Conservation (phyloP, 2,888 invertebrate genomes). For the Heliconius ismenius region DNA sequence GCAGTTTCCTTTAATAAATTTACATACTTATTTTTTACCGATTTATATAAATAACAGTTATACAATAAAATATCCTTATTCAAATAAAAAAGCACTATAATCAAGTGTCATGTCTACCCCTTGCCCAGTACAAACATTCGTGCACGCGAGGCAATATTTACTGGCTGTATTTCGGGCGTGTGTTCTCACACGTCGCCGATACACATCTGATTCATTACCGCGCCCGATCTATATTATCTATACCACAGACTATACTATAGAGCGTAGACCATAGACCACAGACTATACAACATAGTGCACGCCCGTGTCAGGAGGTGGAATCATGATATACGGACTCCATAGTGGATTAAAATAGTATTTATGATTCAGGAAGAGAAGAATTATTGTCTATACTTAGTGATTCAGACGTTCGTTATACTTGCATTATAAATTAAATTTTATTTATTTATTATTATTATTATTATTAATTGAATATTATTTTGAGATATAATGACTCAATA, state of each 20-base stretch:
- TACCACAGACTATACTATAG: slow-evolving; percentile 40
- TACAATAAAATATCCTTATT: too few species aligned
- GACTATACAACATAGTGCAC: slow-evolving; percentile 39
- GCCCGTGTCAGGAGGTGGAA: slow-evolving; percentile 42
- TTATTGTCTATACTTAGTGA: slow-evolving; percentile 25
- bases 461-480: slow-evolving; percentile 2
- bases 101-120: slow-evolving; percentile 51
- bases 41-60: too few species aligned
- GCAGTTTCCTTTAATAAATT: too few species aligned
- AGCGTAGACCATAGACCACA: slow-evolving; percentile 40
- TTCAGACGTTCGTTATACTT: slow-evolving; percentile 19
- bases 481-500: slow-evolving; percentile 9
- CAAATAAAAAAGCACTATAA: background rate
- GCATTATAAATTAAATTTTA: slow-evolving; percentile 23
- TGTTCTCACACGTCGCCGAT: slow-evolving; percentile 81
- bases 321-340: slow-evolving; percentile 41
- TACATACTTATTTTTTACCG: too few species aligned
- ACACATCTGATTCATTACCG: slow-evolving; percentile 81
- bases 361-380: slow-evolving; percentile 29
- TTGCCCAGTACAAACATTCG: slow-evolving; percentile 48
- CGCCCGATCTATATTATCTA: slow-evolving; percentile 69
- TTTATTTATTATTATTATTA: background rate
- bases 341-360: slow-evolving; percentile 34
- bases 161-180: slow-evolving; percentile 79
- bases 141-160: slow-evolving; percentile 80